A percentile compares a stretch with the other conserved stretches of the same genome.
These are phyloP conservation scores for Herpetotheres cachinnans DNA, from an alignment of 2,113 vertebrate genomes.

Conservation along the genomic window DNA sequence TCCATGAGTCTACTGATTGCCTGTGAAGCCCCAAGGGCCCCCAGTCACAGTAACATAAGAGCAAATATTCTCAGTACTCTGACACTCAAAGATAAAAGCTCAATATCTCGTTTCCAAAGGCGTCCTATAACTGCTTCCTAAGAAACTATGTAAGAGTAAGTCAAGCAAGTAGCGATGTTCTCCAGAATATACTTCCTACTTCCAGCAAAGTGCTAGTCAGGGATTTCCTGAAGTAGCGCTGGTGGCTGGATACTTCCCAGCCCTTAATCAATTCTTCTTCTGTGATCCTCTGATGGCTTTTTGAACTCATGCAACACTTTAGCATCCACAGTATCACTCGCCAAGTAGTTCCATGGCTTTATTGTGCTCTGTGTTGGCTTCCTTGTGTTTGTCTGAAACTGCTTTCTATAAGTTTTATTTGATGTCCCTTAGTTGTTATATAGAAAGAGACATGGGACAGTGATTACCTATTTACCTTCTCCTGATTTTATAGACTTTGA, in stretches of 20 bases:
- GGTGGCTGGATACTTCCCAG: neutral
- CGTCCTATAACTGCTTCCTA: neutral
- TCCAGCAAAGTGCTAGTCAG: neutral
- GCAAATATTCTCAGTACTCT: neutral
- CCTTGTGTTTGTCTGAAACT: neutral
- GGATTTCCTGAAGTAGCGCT: neutral
- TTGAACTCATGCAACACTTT: neutral
- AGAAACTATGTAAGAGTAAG: neutral
- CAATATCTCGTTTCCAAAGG: neutral
- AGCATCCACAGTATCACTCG: neutral
- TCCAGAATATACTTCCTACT: neutral
- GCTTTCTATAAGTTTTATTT: neutral
- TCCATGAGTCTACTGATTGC: neutral
- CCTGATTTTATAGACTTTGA: neutral
- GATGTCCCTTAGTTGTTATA: neutral
- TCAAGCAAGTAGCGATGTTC: neutral
- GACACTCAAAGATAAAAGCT: neutral
- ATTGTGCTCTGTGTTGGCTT: neutral
- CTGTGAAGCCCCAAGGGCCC: neutral
- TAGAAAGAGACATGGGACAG: neutral
- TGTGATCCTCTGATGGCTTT: neutral
- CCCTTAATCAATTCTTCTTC: neutral
- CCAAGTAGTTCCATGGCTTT: neutral
- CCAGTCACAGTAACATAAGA: neutral
- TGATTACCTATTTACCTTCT: neutral